These are phyloP conservation scores for Achlya flavicornis DNA, from an alignment of 2,888 invertebrate species.

Conservation along the genomic window DNA sequence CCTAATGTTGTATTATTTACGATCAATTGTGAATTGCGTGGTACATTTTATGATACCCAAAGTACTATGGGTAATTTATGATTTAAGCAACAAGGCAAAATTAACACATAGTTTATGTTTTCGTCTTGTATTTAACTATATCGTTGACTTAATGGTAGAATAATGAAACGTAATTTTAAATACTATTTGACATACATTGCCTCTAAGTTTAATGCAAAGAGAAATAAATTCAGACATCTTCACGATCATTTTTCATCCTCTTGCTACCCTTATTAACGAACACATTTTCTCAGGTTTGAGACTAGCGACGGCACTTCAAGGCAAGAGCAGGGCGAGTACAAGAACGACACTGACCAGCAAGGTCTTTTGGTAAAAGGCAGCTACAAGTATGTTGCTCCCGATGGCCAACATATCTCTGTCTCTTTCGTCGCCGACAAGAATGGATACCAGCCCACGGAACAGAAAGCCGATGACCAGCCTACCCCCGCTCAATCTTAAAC, in stretches of 20 bases:
- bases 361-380: constrained; percentile 85
- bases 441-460: constrained; percentile 82
- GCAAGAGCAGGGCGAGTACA: constrained; percentile 86
- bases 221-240: too few species aligned
- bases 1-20: neutral
- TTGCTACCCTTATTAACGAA: neutral
- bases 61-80: neutral
- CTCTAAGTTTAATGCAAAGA: too few species aligned
- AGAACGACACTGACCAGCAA: constrained; percentile 86
- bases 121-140: neutral
- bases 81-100: neutral
- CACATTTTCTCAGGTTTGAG: constrained; percentile 77
- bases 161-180: neutral
- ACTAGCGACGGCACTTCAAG: constrained; percentile 87
- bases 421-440: constrained; percentile 85
- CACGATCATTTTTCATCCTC: too few species aligned
- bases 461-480: constrained; percentile 42
- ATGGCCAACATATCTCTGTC: constrained; percentile 86
- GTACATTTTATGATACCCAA: neutral
- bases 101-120: neutral
- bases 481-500: constrained; percentile 32
- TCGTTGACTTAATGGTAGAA: too few species aligned
- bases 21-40: constrained; percentile 11
- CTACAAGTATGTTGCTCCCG: constrained; percentile 85
- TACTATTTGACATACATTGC: too few species aligned